phyloP scores from a whole-genome alignment of 2,113 vertebrate genomes.

The Gallinago paraguaiae region DNA sequence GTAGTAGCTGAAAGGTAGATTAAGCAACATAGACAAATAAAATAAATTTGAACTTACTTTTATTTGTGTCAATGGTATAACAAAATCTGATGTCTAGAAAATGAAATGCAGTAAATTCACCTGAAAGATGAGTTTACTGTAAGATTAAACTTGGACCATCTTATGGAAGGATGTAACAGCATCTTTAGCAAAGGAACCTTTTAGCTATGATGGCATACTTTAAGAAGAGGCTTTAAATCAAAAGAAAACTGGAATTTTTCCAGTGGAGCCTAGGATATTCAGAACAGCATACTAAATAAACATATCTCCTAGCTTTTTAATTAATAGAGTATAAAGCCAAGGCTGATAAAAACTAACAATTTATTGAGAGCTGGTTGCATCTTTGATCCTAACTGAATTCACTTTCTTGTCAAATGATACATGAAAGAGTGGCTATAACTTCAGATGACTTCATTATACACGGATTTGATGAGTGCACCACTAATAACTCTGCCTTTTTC shows the following conservation, averaged over 20 bases:
- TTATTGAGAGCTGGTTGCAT: neutral
- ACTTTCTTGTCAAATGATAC: neutral
- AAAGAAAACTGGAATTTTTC: neutral
- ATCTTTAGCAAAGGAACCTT: neutral
- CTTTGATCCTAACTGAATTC: slow-evolving; percentile 25
- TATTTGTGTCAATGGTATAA: neutral
- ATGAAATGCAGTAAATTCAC: neutral
- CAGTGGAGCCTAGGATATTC: neutral
- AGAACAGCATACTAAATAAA: neutral
- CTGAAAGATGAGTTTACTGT: neutral
- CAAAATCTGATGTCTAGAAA: neutral
- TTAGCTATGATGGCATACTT: neutral
- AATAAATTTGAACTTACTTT: neutral
- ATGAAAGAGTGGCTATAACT: neutral
- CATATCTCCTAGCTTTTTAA: neutral
- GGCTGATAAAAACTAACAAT: neutral
- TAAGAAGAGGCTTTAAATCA: neutral
- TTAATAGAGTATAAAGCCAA: neutral
- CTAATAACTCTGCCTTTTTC: neutral
- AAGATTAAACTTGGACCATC: neutral
- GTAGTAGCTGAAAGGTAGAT: neutral
- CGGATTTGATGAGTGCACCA: neutral
- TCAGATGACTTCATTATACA: neutral
- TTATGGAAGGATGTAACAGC: neutral
- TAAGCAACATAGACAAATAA: neutral